phyloP scores from a whole-genome alignment of 2,113 vertebrate genomes.

The Procavia capensis region DNA sequence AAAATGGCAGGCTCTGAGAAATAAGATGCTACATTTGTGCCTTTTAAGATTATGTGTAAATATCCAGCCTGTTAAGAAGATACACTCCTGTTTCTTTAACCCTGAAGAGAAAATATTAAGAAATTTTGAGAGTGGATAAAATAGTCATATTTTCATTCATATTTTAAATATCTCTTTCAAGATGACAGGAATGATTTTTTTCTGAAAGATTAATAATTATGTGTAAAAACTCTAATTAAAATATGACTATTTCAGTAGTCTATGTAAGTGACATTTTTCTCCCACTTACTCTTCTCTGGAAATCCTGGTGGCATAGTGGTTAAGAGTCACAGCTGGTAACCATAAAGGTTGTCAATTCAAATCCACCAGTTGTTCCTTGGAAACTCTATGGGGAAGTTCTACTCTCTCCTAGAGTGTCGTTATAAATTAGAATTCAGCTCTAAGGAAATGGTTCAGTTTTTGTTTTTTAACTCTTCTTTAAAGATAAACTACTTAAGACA shows the following conservation, averaged over 20 bases:
- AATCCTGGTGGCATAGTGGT: too few relatives aligned
- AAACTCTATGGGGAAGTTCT: too few relatives aligned
- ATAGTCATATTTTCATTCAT: neutral
- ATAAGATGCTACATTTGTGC: neutral
- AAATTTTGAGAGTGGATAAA: neutral
- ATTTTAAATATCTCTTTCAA: neutral
- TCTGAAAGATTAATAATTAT: slow-evolving; percentile 6
- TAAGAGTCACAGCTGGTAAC: too few relatives aligned
- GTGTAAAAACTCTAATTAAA: neutral
- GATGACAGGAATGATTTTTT: neutral
- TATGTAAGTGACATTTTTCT: neutral
- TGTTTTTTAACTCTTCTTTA: neutral
- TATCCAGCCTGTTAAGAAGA: neutral
- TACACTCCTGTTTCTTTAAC: neutral
- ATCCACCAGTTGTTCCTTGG: too few relatives aligned
- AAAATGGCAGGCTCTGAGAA: neutral
- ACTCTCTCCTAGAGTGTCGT: too few relatives aligned
- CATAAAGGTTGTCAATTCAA: too few relatives aligned
- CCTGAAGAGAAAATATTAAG: neutral
- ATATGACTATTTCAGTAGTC: neutral
- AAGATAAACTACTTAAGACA: neutral
- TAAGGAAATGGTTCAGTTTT: too few relatives aligned
- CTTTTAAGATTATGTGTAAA: slow-evolving; percentile 18
- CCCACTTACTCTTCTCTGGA: neutral
- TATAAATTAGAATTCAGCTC: too few relatives aligned